Percentiles rank a stretch among this genome's conserved stretches.
Conservation (phyloP, 2,888 invertebrate species). For the Tetropium fuscum region DNA sequence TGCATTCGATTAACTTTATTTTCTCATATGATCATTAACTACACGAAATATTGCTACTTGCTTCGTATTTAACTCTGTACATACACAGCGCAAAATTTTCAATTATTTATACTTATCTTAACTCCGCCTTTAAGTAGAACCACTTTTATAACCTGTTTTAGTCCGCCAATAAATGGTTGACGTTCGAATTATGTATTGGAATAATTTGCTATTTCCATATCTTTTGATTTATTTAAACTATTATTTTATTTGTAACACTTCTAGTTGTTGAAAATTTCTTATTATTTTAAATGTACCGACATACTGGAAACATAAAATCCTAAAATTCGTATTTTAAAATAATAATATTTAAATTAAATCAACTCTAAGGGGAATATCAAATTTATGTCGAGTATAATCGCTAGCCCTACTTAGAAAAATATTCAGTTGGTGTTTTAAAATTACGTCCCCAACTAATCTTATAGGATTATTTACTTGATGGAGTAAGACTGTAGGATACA, state of each 20-base stretch:
- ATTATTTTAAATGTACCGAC: too few relatives aligned
- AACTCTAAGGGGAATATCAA: too few relatives aligned
- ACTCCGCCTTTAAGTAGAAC: conserved; percentile 45
- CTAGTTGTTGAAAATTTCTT: too few relatives aligned
- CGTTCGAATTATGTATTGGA: conserved; percentile 15
- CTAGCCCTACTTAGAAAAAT: too few relatives aligned
- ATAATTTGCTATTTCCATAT: conserved; percentile 4
- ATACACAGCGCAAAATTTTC: conserved; percentile 41
- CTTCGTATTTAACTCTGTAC: conserved; percentile 48
- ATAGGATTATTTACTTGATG: conserved; percentile 33
- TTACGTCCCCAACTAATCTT: conserved; percentile 44
- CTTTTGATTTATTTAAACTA: neutral
- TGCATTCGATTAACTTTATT: conserved; percentile 56
- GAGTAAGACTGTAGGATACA: conserved; percentile 45
- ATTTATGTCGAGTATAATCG: too few relatives aligned
- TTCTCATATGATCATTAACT: conserved; percentile 53
- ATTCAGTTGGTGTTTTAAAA: conserved; percentile 29
- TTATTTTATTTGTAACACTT: neutral
- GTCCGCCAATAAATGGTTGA: conserved; percentile 13
- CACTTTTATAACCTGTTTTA: conserved; percentile 44
- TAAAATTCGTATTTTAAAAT: too few relatives aligned
- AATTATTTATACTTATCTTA: conserved; percentile 50
- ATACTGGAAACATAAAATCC: too few relatives aligned
- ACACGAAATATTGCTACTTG: conserved; percentile 51
- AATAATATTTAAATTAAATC: too few relatives aligned